Evolutionary conservation across 2,797 vertebrate species (phyloP).

Genomic region (Syngnathus rostellatus): DNA sequence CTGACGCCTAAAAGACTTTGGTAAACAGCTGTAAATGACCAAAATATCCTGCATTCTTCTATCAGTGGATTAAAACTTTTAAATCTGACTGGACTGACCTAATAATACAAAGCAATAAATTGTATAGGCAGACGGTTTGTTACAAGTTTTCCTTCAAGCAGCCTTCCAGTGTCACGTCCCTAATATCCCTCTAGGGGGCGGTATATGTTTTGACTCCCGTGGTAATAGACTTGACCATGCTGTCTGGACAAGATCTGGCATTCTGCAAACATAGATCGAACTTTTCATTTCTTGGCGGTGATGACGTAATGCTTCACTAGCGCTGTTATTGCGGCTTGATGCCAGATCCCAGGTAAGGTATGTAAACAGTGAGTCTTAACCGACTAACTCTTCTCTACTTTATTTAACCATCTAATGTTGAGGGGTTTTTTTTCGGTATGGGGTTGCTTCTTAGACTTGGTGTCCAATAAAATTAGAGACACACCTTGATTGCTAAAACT

Average conservation of each 20-base stretch:
- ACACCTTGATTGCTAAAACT: too few relatives aligned
- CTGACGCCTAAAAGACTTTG: neutral
- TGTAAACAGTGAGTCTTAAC: too few relatives aligned
- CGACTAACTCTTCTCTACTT: too few relatives aligned
- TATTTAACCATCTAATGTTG: neutral
- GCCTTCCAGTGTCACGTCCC: neutral
- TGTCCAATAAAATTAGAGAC: neutral
- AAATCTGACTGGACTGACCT: neutral
- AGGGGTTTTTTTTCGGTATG: neutral
- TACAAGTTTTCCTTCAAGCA: neutral
- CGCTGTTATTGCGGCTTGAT: neutral
- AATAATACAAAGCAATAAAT: neutral
- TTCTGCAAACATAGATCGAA: neutral
- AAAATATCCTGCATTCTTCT: neutral
- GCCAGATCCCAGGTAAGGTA: neutral
- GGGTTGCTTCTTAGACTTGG: neutral
- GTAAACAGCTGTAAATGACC: neutral
- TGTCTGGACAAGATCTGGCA: neutral
- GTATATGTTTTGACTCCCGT: neutral
- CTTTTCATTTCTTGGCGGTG: neutral
- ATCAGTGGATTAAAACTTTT: neutral
- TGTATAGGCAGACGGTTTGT: neutral
- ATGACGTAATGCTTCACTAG: neutral
- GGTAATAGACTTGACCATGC: neutral
- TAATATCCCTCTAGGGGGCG: neutral